These are phyloP conservation scores for Ochotona princeps DNA, from an alignment of 2,113 vertebrate genomes.

Conservation along the genomic window DNA sequence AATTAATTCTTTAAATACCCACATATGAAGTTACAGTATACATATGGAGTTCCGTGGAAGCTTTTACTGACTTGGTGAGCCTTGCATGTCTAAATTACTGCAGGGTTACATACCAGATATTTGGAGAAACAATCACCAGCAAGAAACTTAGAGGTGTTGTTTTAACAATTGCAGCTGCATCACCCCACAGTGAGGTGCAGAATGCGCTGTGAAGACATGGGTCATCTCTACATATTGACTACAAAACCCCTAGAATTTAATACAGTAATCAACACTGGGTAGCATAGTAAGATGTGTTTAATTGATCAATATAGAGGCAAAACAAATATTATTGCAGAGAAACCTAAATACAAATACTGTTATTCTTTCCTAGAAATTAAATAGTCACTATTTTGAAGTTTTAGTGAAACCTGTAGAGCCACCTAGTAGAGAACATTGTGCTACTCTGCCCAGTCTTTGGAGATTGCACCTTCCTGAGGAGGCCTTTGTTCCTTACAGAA, in stretches of 20 bases:
- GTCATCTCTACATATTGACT: not conserved
- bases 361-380: constrained; percentile 31
- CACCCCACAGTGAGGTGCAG: not conserved
- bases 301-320: not conserved
- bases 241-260: not conserved
- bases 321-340: constrained; percentile 3
- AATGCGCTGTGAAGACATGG: not conserved
- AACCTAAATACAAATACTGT: not conserved
- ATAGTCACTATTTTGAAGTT: not conserved
- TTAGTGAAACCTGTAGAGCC: not conserved
- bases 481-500: not conserved
- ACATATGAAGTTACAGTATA: constrained; percentile 3
- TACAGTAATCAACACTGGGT: not conserved
- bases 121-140: constrained; percentile 24
- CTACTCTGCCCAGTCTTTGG: not conserved
- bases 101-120: not conserved
- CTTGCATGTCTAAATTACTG: not conserved
- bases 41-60: not conserved
- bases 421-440: not conserved
- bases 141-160: not conserved
- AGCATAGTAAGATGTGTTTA: constrained; percentile 21
- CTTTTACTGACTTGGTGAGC: constrained; percentile 32
- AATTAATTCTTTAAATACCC: constrained; percentile 48
- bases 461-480: not conserved
- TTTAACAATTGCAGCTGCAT: not conserved